A percentile compares a stretch with the other conserved stretches of the same genome.
phyloP scores from a whole-genome alignment of 2,888 invertebrate genomes.

The Isotomurus palustris region DNA sequence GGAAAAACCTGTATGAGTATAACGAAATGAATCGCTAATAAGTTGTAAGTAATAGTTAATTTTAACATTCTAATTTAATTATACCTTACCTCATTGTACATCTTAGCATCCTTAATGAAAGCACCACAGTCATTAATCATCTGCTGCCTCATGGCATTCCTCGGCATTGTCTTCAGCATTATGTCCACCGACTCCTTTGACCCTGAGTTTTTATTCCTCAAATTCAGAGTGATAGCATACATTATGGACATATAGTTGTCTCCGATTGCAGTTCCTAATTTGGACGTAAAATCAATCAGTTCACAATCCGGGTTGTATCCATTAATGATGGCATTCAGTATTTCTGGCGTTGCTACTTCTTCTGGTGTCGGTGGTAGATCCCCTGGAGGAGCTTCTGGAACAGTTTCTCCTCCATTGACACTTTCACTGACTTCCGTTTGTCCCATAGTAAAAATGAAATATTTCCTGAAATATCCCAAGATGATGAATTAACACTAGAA shows the following conservation, averaged over 20 bases:
- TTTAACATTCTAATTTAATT: neutral
- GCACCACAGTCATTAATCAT: constrained; percentile 28
- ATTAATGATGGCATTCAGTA: constrained; percentile 30
- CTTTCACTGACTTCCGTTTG: too few species aligned
- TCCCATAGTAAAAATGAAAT: too few species aligned
- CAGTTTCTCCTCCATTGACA: too few species aligned
- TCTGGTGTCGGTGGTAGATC: constrained; percentile 33
- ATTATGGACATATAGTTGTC: constrained; percentile 45
- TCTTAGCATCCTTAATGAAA: constrained; percentile 26
- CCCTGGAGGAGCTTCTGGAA: constrained; percentile 3
- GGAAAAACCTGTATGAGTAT: constrained; percentile 18
- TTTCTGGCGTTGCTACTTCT: constrained; percentile 39
- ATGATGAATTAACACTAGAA: too few species aligned
- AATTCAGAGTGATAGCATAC: constrained; percentile 33
- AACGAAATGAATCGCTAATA: too few species aligned
- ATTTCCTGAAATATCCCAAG: too few species aligned
- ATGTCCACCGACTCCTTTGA: constrained; percentile 13
- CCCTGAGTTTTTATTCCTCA: constrained; percentile 16
- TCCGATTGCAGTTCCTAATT: constrained; percentile 33
- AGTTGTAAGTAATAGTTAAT: too few species aligned
- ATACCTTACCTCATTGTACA: too few species aligned
- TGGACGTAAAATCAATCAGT: constrained; percentile 26
- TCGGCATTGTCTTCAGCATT: constrained; percentile 36
- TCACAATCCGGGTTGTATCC: constrained; percentile 29
- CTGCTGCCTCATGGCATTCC: constrained; percentile 25